A percentile compares a stretch with the other conserved stretches of the same genome.
phyloP scores from a whole-genome alignment of 2,797 vertebrate species.

The Gastrophryne carolinensis region DNA sequence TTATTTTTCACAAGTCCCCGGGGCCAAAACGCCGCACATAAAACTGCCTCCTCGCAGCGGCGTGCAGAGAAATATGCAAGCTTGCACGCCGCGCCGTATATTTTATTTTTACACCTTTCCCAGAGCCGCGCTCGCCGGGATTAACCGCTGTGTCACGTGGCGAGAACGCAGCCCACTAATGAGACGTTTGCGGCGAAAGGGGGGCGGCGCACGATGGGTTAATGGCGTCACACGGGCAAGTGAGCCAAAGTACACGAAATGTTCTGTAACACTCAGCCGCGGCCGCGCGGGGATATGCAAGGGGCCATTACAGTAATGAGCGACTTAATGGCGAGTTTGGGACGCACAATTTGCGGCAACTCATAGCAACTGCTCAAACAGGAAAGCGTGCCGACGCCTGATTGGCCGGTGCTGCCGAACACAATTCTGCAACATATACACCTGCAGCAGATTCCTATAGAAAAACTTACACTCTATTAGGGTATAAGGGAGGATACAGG shows the following conservation, averaged over 20 bases:
- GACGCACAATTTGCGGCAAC: neutral
- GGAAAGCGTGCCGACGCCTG: neutral
- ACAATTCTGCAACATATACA: no score
- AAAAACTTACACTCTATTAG: no score
- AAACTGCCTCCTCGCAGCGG: slow-evolving; percentile 31
- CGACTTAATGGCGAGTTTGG: neutral
- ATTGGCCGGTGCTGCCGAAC: no score
- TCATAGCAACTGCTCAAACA: neutral
- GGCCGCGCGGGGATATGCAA: neutral
- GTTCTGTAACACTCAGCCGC: no score
- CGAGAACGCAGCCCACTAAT: neutral
- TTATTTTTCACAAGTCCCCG: slow-evolving; percentile 49
- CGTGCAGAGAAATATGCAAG: slow-evolving; percentile 37
- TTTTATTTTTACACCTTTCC: slow-evolving; percentile 24
- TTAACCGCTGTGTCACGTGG: neutral
- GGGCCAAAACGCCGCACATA: slow-evolving; percentile 49
- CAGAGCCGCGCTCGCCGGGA: neutral
- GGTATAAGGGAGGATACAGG: no score
- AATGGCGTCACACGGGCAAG: neutral
- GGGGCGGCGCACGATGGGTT: neutral
- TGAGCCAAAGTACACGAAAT: neutral
- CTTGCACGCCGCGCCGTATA: slow-evolving; percentile 25
- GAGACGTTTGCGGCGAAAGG: neutral
- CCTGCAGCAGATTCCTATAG: no score
- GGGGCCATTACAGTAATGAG: neutral